phyloP scores from a whole-genome alignment of 2,888 invertebrate species.

The Adineta ricciae region DNA sequence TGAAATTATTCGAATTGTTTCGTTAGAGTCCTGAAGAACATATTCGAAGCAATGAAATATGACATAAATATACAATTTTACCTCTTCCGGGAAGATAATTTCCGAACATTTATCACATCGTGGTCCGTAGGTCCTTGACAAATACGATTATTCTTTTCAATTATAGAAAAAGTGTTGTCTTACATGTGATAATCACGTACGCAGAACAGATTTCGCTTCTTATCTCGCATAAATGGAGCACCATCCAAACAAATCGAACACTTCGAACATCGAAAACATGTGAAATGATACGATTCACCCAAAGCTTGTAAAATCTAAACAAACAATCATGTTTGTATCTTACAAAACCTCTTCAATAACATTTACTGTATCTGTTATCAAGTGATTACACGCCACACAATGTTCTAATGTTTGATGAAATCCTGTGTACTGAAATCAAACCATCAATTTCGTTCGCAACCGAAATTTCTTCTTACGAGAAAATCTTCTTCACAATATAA shows the following conservation, averaged over 20 bases:
- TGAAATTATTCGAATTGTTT: constrained; percentile 92
- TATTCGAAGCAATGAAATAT: neutral
- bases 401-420: constrained; percentile 98
- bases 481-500: constrained; percentile 23
- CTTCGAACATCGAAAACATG: constrained; percentile 92
- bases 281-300: constrained; percentile 97
- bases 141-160: no score
- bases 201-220: constrained; percentile 94
- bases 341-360: constrained; percentile 54
- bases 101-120: neutral
- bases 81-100: neutral
- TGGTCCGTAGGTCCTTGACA: neutral
- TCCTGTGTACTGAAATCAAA: constrained; percentile 70
- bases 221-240: constrained; percentile 92
- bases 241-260: constrained; percentile 96
- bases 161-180: no score
- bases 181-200: constrained; percentile 69
- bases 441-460: no score
- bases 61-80: neutral
- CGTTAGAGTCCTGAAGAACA: constrained; percentile 76
- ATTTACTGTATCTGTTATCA: constrained; percentile 80
- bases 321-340: no score
- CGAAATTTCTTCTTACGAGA: neutral
- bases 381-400: constrained; percentile 91
- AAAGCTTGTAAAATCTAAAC: constrained; percentile 82